Evolutionary conservation across 2,888 invertebrate genomes (phyloP), one percentile per base, ranked within the genome.

Genomic region (Meiosimyza decipiens): DNA sequence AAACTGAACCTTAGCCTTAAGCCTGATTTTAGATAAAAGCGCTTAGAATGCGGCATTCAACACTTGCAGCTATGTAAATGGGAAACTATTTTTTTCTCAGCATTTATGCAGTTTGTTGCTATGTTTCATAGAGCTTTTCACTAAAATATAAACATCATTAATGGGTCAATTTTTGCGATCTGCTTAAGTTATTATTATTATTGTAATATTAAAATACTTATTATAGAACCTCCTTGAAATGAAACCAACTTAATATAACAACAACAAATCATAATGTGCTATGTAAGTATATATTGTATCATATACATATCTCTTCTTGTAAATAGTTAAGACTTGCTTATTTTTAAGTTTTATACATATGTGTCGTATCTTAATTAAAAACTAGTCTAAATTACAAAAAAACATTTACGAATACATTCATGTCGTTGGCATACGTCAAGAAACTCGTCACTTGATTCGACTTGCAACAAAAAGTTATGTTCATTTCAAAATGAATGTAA

Each of bases 81-180:
- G 9, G 9, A 40, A 40, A 9, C 9, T 5, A 40, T 40, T 7
- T 40, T 3, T 6, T 12, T n/a, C n/a, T 55, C n/a, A 55, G n/a
- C 55, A n/a, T 55, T n/a, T 22, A 5, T 55, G 18, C 40, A 49
- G 11, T 63, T 13, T 16, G n/a, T 40, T 40, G 47, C 47, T 57
- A 64, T 68, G 55, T 68, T 68, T 63, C 55, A 16, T 57, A 51
- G 59, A 64, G 59, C 15, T 28, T 18, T 68, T 64, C 49, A 57
- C 70, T 64, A 59, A 68, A 71, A 72, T 64, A 33, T 60, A 33
- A 13, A 50, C n/a, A 69, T 51, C 52, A 64, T 18, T 63, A 63
- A 78, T 81, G 79, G 81, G 81, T 80, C 81, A 80, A 81, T 80
- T 81, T 80, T 79, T 74, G 73, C 78, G 81, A 81, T 82, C 81